Conservation (phyloP, 2,888 invertebrate genomes). For the Phoenoteleia sp. region DNA sequence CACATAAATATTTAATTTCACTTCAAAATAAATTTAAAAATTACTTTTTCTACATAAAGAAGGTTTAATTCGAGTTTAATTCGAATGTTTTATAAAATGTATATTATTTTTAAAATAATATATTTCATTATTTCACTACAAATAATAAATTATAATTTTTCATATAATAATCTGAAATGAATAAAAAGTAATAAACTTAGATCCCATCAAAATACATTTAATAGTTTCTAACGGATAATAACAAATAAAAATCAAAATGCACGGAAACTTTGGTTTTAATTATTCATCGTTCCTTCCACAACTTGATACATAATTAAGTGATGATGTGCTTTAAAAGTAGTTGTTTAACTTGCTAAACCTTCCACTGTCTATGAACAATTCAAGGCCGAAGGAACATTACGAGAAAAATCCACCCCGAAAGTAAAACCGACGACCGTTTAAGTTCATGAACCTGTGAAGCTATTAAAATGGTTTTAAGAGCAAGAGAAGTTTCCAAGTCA, state of each 20-base stretch:
- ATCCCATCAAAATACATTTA: neutral
- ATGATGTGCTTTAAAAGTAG: neutral
- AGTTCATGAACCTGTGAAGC: constrained; percentile 71
- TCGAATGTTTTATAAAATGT: too few relatives aligned
- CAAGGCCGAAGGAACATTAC: constrained; percentile 51
- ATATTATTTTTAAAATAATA: too few relatives aligned
- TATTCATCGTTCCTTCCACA: neutral
- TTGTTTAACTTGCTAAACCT: constrained; percentile 42
- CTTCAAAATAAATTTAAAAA: too few relatives aligned
- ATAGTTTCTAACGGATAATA: neutral
- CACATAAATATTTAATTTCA: too few relatives aligned
- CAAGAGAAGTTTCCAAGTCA: constrained; percentile 67
- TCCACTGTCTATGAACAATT: constrained; percentile 37
- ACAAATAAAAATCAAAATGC: neutral
- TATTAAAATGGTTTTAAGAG: constrained; percentile 73
- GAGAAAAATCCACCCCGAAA: constrained; percentile 56
- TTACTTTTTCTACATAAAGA: too few relatives aligned
- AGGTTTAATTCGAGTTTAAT: too few relatives aligned
- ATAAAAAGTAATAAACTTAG: neutral
- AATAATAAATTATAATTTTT: too few relatives aligned
- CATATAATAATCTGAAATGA: too few relatives aligned
- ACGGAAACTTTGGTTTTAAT: neutral
- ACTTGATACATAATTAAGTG: neutral
- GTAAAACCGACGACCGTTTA: constrained; percentile 63
- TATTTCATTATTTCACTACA: too few relatives aligned